Base-by-base conservation (phyloP, 2,113 vertebrate species). In the Triplophysa rosa region DNA sequence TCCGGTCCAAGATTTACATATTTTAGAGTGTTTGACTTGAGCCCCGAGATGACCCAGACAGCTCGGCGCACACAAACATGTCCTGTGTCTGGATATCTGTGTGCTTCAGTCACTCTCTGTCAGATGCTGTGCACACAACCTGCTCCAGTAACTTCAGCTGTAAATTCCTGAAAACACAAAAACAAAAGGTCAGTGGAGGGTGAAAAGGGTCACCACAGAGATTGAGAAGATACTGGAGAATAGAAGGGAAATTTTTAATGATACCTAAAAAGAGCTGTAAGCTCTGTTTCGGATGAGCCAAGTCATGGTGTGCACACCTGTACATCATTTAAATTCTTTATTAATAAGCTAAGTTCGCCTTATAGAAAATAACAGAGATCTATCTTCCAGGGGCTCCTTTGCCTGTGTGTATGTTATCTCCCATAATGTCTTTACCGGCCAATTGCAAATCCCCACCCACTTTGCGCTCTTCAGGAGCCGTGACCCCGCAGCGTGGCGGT, bases 351-450 rank as follows among this genome's bases (percentile, higher is more conserved):
- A 17, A 52, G 4, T 52, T 17, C 16, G 24, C 33, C n/a, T 21
- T 11, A 56, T 8, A 40, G 17, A 59, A 67, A n/a, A 69, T 17
- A 73, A 62, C 16, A 54, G 11, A 66, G 47, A 79, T 63, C 70
- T 40, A 68, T 79, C 40, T 63, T 63, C 67, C 54, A 12, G 24
- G 56, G 42, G 21, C 13, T 65, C 26, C 59, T 68, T 40, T 77
- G 54, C 58, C 17, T 47, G 42, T 29, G 23, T 78, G 14, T 61
- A 63, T 29, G 17, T 21, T 23, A 16, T 69, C 17, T 17, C 37
- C 61, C 24, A 58, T 81, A 81, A 81, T 81, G 68, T 59, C 58
- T 84, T 78, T 81, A 75, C 64, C 83, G 37, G 74, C 11, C 10
- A 37, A 80, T 37, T 16, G 10, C 29, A 12, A 21, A 19, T 23